Base-by-base conservation (phyloP, 2,888 invertebrate genomes). In the Hydroisotoma schaefferi region DNA sequence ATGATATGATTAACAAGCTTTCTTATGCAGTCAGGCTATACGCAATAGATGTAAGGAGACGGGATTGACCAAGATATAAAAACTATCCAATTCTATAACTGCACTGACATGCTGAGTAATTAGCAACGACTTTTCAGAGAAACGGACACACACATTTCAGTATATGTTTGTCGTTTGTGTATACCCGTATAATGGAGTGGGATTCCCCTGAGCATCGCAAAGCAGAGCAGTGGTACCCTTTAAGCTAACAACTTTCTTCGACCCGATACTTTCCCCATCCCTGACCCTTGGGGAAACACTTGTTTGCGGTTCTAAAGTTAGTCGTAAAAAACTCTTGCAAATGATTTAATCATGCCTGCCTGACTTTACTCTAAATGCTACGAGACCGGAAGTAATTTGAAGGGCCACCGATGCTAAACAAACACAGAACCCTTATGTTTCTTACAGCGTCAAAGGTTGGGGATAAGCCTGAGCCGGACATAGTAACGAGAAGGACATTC, bases 121-220 rank as follows among this genome's bases (percentile, higher is more conserved):
- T n/a, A n/a, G n/a, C n/a, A n/a, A n/a, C n/a, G n/a, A n/a, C n/a
- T n/a, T n/a, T n/a, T n/a, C n/a, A n/a, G n/a, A n/a, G n/a, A n/a
- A n/a, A n/a, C n/a, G n/a, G n/a, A n/a, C n/a, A n/a, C n/a, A n/a
- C n/a, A n/a, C n/a, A n/a, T n/a, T n/a, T n/a, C n/a, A n/a, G n/a
- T n/a, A n/a, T n/a, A n/a, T n/a, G n/a, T n/a, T n/a, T n/a, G n/a
- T n/a, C n/a, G n/a, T n/a, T n/a, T n/a, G n/a, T n/a, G n/a, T n/a
- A 40, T 66, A 72, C 73, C 68, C 66, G 64, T 62, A 68, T 25
- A 55, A 33, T 29, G 73, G 73, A 46, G 66, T 55, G 25, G 73
- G 73, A 57, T 65, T 67, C 15, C 70, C 69, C 55, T 74, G 74
- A 20, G 72, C 72, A 49, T 68, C 72, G 58, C 73, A 73, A 37